Evolutionary conservation across 2,888 invertebrate species (phyloP).

Genomic region (Diarsia brunnea): DNA sequence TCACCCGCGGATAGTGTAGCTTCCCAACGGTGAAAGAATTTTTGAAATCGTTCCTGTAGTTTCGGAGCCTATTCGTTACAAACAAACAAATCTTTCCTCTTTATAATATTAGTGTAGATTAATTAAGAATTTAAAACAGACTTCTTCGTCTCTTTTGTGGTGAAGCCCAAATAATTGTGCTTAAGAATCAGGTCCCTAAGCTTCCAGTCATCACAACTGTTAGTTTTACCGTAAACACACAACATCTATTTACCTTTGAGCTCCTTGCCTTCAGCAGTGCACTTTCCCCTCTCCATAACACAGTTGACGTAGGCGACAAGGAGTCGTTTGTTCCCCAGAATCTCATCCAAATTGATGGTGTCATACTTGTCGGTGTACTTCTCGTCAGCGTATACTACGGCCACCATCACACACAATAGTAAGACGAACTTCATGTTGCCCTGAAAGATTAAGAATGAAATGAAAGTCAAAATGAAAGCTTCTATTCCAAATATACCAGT

Average conservation of each 20-base stretch:
- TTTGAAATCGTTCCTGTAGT: no score
- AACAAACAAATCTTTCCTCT: no score
- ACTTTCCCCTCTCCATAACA: conserved; percentile 91
- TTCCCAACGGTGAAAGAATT: no score
- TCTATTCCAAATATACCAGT: neutral
- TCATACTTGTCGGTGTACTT: conserved; percentile 93
- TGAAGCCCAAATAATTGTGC: neutral
- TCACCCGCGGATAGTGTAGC: no score
- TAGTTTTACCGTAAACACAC: neutral
- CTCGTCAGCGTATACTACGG: conserved; percentile 71
- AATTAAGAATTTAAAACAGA: neutral
- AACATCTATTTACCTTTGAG: conserved; percentile 91
- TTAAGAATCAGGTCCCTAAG: neutral
- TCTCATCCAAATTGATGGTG: conserved; percentile 92
- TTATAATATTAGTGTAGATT: no score
- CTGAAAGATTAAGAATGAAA: conserved; percentile 65
- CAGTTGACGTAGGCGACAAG: conserved; percentile 92
- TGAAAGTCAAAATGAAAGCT: neutral
- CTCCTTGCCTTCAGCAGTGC: conserved; percentile 93
- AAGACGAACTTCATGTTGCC: conserved; percentile 73
- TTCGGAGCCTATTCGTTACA: no score
- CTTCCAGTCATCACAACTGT: neutral
- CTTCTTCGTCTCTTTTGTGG: neutral
- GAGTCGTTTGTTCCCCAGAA: conserved; percentile 92
- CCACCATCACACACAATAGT: conserved; percentile 71